A percentile compares a stretch with the other conserved stretches of the same genome.
These are phyloP conservation scores for Elephantulus edwardii DNA, from an alignment of 2,113 vertebrate genomes.

Conservation along the genomic window DNA sequence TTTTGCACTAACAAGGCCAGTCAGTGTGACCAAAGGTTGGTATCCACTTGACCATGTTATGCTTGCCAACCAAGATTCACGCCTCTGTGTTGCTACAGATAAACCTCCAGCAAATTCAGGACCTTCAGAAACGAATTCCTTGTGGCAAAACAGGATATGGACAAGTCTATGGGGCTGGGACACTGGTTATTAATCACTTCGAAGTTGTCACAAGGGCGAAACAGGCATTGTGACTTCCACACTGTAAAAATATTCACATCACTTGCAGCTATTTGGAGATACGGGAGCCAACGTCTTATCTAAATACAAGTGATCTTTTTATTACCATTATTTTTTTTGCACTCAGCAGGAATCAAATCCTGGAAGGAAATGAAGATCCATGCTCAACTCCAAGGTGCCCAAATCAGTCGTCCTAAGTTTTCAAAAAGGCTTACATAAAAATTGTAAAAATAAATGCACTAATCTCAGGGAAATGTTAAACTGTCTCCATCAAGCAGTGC, in stretches of 20 bases:
- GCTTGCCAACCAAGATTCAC: not conserved
- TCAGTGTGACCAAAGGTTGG: conserved; percentile 33
- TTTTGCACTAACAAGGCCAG: conserved; percentile 34
- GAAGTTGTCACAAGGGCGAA: conserved; percentile 4
- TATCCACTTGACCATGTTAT: not conserved
- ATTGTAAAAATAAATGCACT: not conserved
- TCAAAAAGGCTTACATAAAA: not conserved
- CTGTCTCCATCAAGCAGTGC: not conserved
- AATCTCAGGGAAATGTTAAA: not conserved
- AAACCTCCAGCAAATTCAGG: not conserved
- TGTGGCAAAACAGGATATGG: not conserved
- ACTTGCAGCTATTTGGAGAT: not conserved
- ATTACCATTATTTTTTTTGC: not conserved
- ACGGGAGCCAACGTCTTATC: not conserved
- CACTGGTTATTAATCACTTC: not conserved
- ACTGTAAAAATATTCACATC: not conserved
- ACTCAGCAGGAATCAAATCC: not conserved
- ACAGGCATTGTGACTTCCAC: not conserved
- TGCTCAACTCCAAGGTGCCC: conserved; percentile 17
- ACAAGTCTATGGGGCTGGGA: not conserved
- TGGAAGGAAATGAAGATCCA: not conserved
- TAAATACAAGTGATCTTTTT: not conserved
- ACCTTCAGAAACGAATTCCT: not conserved
- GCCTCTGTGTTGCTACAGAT: not conserved
- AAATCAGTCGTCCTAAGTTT: not conserved